Evolutionary conservation across 2,888 invertebrate species (phyloP), one percentile per base, ranked within the genome.

Genomic region (Ramazzottius varieornatus): DNA sequence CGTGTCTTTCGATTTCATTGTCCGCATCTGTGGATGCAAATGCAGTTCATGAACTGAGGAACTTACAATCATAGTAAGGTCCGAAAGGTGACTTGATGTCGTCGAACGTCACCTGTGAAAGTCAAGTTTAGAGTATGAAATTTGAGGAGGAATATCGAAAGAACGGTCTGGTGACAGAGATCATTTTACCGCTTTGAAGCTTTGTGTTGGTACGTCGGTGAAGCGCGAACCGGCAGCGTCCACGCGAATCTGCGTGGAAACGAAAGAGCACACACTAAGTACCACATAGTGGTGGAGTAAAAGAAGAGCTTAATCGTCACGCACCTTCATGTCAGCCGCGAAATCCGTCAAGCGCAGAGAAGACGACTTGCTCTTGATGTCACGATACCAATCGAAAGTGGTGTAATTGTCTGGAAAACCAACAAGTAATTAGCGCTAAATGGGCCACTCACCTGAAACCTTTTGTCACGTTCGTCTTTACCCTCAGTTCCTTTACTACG

Each of bases 351-450:
- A 24, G 20, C 54, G 54, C n/a, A 54, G 54, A 4, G 20, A 24
- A 29, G 54, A 16, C 4, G 54, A 4, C 54, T 54, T 54, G 13
- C 20, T 54, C 54, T 54, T 54, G 29, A 54, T 29, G 54, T 54
- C 54, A 24, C 54, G 54, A 54, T 54, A 54, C 54, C 54, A 54
- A 29, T 54, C 54, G 29, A 54, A 54, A 29, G 4, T 54, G 8
- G 54, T 54, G 54, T 54, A 54, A 54, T 54, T 54, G 29, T 54
- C 54, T 24, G 54, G 54, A 29, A n/a, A n/a, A n/a, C n/a, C n/a
- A n/a, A n/a, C n/a, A n/a, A n/a, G n/a, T 54, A 54, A 54, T 54
- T 8, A 54, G 8, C 54, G 8, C 16, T 29, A n/a, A 54, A 16
- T 4, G 8, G 54, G 20, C 8, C 29, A 24, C 54, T 16, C 54